Conservation (phyloP, 2,888 invertebrate species). For the Amaurobius ferox region DNA sequence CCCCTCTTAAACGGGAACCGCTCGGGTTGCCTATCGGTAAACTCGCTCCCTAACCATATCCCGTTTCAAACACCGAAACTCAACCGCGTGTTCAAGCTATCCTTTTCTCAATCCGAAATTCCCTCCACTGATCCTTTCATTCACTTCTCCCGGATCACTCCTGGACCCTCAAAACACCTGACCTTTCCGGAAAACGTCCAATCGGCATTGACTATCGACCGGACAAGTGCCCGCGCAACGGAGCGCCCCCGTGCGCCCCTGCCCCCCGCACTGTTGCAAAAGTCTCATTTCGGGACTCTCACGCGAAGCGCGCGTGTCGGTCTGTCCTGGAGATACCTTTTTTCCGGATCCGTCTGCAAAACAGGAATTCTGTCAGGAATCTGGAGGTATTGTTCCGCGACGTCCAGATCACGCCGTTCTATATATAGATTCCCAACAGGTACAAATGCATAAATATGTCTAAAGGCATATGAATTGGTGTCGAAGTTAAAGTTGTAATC, state of each 20-base stretch:
- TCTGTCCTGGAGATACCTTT: background rate
- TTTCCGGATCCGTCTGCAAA: background rate
- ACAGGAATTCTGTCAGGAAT: background rate
- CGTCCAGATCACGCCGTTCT: no score
- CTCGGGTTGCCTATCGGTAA: no score
- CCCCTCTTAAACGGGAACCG: no score
- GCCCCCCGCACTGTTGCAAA: background rate
- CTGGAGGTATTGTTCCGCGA: no score
- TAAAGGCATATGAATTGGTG: no score
- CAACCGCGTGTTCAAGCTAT: background rate
- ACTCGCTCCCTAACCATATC: no score
- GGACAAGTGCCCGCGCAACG: background rate
- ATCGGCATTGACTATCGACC: background rate
- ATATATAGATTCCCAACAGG: no score
- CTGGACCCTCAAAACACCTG: constrained; percentile 3
- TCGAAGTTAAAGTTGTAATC: no score
- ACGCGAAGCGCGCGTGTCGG: background rate
- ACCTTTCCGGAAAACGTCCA: background rate
- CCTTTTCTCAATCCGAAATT: background rate
- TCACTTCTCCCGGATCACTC: background rate
- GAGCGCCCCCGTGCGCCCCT: background rate
- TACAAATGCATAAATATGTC: no score
- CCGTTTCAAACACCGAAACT: no score
- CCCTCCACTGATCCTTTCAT: background rate
- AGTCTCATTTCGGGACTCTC: background rate